A percentile compares a stretch with the other conserved stretches of the same genome.
Evolutionary conservation across 2,888 invertebrate genomes (phyloP).

Genomic region (Arge pagana): DNA sequence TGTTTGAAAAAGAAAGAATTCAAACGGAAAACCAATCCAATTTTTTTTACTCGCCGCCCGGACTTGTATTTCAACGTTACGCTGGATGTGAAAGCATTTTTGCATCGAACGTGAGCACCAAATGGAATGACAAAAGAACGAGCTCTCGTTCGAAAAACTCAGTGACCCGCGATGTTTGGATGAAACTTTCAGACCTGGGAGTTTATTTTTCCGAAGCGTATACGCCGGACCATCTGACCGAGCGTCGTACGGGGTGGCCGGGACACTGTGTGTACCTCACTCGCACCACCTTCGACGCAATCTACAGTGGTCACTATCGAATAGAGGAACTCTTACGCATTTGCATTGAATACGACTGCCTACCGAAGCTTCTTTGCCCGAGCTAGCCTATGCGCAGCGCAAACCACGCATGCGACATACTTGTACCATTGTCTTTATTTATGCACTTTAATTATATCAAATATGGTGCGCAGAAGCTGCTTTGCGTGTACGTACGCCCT

Average conservation of each 20-base stretch:
- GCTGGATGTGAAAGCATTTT: slow-evolving; percentile 1
- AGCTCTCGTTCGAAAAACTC: slow-evolving; percentile 8
- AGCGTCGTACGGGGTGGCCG: slow-evolving; percentile 1
- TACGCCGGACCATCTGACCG: not conserved
- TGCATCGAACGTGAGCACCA: not conserved
- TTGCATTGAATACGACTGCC: slow-evolving; percentile 57
- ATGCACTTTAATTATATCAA: slow-evolving; percentile 58
- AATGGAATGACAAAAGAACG: not conserved
- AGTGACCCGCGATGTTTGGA: slow-evolving; percentile 6
- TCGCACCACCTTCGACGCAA: too few species aligned
- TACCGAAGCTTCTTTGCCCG: slow-evolving; percentile 31
- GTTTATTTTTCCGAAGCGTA: too few species aligned
- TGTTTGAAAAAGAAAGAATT: not conserved
- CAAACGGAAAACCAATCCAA: not conserved
- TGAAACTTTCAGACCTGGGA: slow-evolving; percentile 3
- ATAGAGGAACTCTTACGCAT: slow-evolving; percentile 34
- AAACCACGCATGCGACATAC: slow-evolving; percentile 27
- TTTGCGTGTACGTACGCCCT: slow-evolving; percentile 28
- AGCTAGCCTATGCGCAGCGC: slow-evolving; percentile 23
- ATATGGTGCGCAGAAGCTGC: slow-evolving; percentile 48
- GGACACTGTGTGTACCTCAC: too few species aligned
- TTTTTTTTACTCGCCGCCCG: not conserved
- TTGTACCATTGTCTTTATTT: slow-evolving; percentile 58
- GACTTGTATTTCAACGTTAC: too few species aligned
- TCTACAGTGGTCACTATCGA: slow-evolving; percentile 1